Base-by-base conservation (phyloP, 2,888 invertebrate species). In the Mechanitis messenoides region DNA sequence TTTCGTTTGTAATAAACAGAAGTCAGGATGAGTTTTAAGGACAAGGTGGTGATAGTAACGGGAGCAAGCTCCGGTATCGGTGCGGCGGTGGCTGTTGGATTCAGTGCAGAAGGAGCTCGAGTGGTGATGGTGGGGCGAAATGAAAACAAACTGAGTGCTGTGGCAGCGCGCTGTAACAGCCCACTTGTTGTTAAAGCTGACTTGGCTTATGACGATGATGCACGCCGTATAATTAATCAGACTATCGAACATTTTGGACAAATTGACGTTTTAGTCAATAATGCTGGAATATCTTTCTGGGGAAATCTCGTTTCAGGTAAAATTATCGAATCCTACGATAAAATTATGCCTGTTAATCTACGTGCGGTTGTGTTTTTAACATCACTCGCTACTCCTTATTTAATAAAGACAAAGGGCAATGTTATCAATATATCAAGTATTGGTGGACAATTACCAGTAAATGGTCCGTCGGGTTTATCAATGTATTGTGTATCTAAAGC, bases 51-150 rank as follows among this genome's bases (percentile, higher is more conserved):
- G 1, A 71, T 92, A 11, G 82, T 92, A 53, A 92, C 92, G 0
- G 94, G 94, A 33, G 92, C 93, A 0, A 93, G 93, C 73, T 93
- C 93, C 2, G 94, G 94, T 0, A 94, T 94, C 62, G 94, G 94
- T 3, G 91, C 92, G 0, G 92, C 91, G n/a, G 91, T 93, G 1
- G 93, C 94, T 0, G 69, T 92, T 1, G 87, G 92, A 61, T 93
- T 94, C 72, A 91, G 93, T 1, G 87, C 91, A 72, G 80, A 92
- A 54, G 93, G 93, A 12, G 93, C 92, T 1, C 80, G 80, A n/a
- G 77, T 94, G 4, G 87, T 91, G 38, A 92, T 91, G 74, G 92
- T 86, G 77, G 95, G 91, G 84, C 88, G 95, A 66, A 94, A 94
- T 80, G 76, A 83, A 47, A 91, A 91, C 7, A 94, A 93, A 71